Conservation (phyloP, 2,888 invertebrate species). For the Drosophila heteroneura region DNA sequence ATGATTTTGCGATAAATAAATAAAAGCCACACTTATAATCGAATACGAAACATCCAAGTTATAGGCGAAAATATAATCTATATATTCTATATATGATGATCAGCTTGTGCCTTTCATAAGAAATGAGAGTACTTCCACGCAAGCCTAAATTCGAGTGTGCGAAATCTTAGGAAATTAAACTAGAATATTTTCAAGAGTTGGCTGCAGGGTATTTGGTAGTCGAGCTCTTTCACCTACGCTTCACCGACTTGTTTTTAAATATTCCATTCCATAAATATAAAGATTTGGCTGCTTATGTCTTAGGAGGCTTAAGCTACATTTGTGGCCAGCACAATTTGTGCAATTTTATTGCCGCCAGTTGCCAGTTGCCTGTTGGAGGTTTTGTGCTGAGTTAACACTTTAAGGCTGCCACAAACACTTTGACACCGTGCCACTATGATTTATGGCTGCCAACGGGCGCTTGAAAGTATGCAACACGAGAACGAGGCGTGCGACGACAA, state of each 20-base stretch:
- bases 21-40: too few relatives aligned
- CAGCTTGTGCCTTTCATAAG: too few relatives aligned
- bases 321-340: slow-evolving; percentile 41
- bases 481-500: slow-evolving; percentile 26
- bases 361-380: slow-evolving; percentile 26
- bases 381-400: slow-evolving; percentile 71
- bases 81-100: too few relatives aligned
- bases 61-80: too few relatives aligned
- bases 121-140: too few relatives aligned
- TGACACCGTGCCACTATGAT: slow-evolving; percentile 59
- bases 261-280: slow-evolving; percentile 18
- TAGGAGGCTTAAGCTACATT: slow-evolving; percentile 7
- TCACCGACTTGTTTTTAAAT: neutral
- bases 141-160: too few relatives aligned
- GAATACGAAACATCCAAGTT: too few relatives aligned
- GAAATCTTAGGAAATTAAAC: too few relatives aligned
- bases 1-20: neutral
- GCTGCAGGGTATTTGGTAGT: neutral
- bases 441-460: slow-evolving; percentile 65
- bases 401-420: slow-evolving; percentile 47
- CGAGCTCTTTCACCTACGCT: neutral
- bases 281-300: slow-evolving; percentile 33
- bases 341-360: slow-evolving; percentile 38
- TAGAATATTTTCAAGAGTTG: neutral
- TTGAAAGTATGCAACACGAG: slow-evolving; percentile 70